Evolutionary conservation across 1,140 invertebrate species (phyloP).

Genomic region (Cyrtorhinus lividipennis): DNA sequence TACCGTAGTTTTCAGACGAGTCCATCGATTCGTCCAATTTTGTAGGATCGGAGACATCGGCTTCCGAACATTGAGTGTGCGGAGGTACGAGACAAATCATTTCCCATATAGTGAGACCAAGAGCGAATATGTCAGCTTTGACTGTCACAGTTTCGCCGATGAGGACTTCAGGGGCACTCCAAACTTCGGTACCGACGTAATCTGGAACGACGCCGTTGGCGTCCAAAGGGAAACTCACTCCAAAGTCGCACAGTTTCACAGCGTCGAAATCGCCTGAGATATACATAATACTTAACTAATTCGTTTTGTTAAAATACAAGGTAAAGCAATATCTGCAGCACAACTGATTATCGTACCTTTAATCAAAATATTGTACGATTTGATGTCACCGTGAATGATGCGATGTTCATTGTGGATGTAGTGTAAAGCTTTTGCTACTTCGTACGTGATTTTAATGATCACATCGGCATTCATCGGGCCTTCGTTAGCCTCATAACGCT

Average conservation of each 20-base stretch:
- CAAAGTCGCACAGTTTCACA: slow-evolving; percentile 76
- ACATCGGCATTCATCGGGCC: slow-evolving; percentile 43
- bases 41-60: too few relatives aligned
- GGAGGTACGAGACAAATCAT: slow-evolving; percentile 56
- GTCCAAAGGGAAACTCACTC: slow-evolving; percentile 52
- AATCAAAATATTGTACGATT: slow-evolving; percentile 63
- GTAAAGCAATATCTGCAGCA: not conserved
- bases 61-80: slow-evolving; percentile 31
- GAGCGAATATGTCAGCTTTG: slow-evolving; percentile 67
- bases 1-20: slow-evolving; percentile 1
- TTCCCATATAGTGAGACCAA: slow-evolving; percentile 64
- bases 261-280: slow-evolving; percentile 50
- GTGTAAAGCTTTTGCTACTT: slow-evolving; percentile 53
- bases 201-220: slow-evolving; percentile 31
- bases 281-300: too few relatives aligned
- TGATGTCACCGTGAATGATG: slow-evolving; percentile 69
- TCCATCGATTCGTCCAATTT: not conserved
- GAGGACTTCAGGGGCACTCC: slow-evolving; percentile 65
- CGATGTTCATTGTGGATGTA: slow-evolving; percentile 60
- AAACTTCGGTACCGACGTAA: slow-evolving; percentile 41
- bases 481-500: slow-evolving; percentile 38
- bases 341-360: slow-evolving; percentile 27
- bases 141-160: slow-evolving; percentile 37
- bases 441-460: slow-evolving; percentile 44
- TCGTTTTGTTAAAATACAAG: not conserved